A percentile compares a stretch with the other conserved stretches of the same genome.
Conservation (phyloP, 2,888 invertebrate species). For the Lycophotia porphyrea region DNA sequence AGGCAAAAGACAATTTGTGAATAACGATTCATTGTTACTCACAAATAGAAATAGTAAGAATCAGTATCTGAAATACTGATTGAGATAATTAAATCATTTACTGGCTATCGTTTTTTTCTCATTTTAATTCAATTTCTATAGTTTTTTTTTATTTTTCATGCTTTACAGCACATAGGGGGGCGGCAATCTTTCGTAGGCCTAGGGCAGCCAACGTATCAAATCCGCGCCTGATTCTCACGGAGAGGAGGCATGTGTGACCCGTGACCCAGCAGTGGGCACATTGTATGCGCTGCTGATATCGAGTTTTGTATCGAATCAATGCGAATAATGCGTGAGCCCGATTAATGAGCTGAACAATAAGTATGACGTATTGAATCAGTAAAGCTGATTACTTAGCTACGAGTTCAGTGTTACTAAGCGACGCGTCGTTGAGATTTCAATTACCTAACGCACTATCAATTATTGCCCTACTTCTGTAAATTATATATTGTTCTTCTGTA, state of each 20-base stretch:
- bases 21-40: no score
- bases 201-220: no score
- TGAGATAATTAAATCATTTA: no score
- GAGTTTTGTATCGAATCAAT: background rate
- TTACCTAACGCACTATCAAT: background rate
- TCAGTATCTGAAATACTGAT: no score
- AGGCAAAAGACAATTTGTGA: no score
- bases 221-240: no score
- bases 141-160: no score
- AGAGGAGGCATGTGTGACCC: background rate
- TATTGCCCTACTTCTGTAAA: background rate
- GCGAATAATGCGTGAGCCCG: background rate
- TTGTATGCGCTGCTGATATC: background rate
- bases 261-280: background rate
- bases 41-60: no score
- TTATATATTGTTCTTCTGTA: background rate
- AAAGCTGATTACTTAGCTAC: conserved; percentile 19
- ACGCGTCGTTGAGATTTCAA: background rate
- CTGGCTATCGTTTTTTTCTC: no score
- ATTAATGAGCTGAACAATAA: background rate
- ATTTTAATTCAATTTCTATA: no score
- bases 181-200: no score
- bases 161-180: no score
- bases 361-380: background rate
- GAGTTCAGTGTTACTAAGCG: background rate